phyloP scores from a whole-genome alignment of 2,888 invertebrate species.

The Polydrusus pterygomalis region DNA sequence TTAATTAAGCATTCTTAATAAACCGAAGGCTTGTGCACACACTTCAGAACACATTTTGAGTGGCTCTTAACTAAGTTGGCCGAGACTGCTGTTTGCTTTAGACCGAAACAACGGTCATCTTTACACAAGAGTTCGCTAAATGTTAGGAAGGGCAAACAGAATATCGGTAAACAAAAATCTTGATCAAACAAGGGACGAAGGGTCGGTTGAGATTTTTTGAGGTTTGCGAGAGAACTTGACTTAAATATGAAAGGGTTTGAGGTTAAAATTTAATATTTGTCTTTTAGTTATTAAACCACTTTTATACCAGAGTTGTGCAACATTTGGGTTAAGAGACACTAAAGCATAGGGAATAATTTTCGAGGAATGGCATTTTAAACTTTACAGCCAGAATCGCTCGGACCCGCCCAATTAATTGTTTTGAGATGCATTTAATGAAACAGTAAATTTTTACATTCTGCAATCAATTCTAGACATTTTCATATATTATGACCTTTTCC shows the following conservation, averaged over 20 bases:
- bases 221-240: conserved; percentile 34
- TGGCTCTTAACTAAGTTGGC: conserved; percentile 44
- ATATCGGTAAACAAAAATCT: conserved; percentile 66
- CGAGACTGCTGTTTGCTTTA: conserved; percentile 40
- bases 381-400: too few relatives aligned
- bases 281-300: conserved; percentile 32
- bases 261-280: conserved; percentile 42
- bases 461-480: too few relatives aligned
- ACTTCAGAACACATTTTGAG: conserved; percentile 44
- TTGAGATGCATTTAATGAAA: too few relatives aligned
- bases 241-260: conserved; percentile 33
- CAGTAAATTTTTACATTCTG: too few relatives aligned
- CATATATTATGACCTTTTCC: too few relatives aligned
- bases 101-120: conserved; percentile 53
- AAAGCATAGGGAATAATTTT: too few relatives aligned
- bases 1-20: conserved; percentile 44
- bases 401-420: too few relatives aligned
- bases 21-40: conserved; percentile 36
- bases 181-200: conserved; percentile 65
- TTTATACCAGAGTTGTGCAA: not conserved
- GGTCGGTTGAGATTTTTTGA: conserved; percentile 33
- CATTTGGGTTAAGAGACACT: too few relatives aligned
- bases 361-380: too few relatives aligned
- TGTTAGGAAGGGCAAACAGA: conserved; percentile 64
- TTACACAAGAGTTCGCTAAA: conserved; percentile 41